These are phyloP conservation scores for Cistogaster globosa DNA, from an alignment of 2,888 invertebrate species.

Conservation along the genomic window DNA sequence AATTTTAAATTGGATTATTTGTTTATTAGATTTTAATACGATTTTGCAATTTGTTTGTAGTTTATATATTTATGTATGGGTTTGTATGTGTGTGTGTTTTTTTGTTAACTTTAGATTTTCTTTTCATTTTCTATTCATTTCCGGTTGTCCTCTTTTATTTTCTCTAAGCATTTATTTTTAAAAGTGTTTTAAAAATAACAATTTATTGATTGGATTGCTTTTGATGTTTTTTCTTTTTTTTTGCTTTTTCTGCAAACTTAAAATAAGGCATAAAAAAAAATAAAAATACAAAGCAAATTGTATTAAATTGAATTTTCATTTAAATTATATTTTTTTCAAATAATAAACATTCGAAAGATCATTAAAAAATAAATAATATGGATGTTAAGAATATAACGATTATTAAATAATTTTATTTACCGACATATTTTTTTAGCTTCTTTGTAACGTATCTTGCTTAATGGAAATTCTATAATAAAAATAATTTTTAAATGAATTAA, in stretches of 20 bases:
- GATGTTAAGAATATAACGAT: no score
- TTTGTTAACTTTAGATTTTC: slow-evolving; percentile 32
- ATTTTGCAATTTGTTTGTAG: slow-evolving; percentile 69
- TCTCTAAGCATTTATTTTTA: slow-evolving; percentile 1
- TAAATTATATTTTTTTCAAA: background rate
- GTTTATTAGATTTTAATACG: slow-evolving; percentile 71
- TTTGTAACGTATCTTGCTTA: no score
- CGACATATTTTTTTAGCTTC: no score
- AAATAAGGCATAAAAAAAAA: slow-evolving; percentile 35
- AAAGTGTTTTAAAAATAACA: slow-evolving; percentile 1
- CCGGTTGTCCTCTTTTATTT: slow-evolving; percentile 38
- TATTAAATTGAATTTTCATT: background rate
- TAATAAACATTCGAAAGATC: background rate
- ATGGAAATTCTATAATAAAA: no score
- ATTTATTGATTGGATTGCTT: slow-evolving; percentile 54
- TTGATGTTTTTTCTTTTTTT: background rate
- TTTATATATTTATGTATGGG: background rate
- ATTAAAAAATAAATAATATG: no score
- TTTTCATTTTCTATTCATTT: slow-evolving; percentile 35
- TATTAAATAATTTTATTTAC: no score
- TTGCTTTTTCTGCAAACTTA: background rate
- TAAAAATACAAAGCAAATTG: background rate
- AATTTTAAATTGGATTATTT: slow-evolving; percentile 70
- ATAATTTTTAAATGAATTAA: no score
- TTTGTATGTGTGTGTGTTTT: background rate